Conservation (phyloP, 2,888 invertebrate species). For the Polia nebulosa region DNA sequence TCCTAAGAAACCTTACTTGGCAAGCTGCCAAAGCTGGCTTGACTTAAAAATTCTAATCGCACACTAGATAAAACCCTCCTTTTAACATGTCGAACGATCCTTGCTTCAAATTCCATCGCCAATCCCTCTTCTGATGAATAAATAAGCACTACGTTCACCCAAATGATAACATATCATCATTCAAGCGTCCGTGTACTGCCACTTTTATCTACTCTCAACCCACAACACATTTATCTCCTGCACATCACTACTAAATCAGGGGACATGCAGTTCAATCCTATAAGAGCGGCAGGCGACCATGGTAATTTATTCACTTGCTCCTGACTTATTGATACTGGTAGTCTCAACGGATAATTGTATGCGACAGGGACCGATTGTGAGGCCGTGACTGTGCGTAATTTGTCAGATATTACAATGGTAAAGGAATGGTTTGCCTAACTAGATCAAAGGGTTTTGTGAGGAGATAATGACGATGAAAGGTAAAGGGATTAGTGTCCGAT, state of each 20-base stretch:
- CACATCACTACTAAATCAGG: slow-evolving; percentile 58
- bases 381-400: slow-evolving; percentile 32
- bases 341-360: slow-evolving; percentile 48
- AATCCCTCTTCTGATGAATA: slow-evolving; percentile 35
- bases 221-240: slow-evolving; percentile 48
- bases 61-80: slow-evolving; percentile 9
- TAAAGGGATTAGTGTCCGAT: too few relatives aligned
- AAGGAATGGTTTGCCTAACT: slow-evolving; percentile 2
- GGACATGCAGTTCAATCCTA: slow-evolving; percentile 45
- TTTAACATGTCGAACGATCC: slow-evolving; percentile 1
- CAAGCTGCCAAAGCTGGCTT: slow-evolving; percentile 23
- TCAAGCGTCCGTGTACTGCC: slow-evolving; percentile 14
- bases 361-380: slow-evolving; percentile 44
- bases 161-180: slow-evolving; percentile 41
- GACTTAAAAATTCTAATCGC: slow-evolving; percentile 38
- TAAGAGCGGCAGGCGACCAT: slow-evolving; percentile 33
- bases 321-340: slow-evolving; percentile 56
- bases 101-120: not conserved
- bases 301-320: slow-evolving; percentile 57
- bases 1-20: slow-evolving; percentile 35
- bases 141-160: slow-evolving; percentile 27
- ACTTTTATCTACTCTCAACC: slow-evolving; percentile 29
- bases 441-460: slow-evolving; percentile 18
- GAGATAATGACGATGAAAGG: not conserved
- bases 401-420: slow-evolving; percentile 13